Conservation (phyloP, 2,797 vertebrate genomes). For the Coendou prehensilis region DNA sequence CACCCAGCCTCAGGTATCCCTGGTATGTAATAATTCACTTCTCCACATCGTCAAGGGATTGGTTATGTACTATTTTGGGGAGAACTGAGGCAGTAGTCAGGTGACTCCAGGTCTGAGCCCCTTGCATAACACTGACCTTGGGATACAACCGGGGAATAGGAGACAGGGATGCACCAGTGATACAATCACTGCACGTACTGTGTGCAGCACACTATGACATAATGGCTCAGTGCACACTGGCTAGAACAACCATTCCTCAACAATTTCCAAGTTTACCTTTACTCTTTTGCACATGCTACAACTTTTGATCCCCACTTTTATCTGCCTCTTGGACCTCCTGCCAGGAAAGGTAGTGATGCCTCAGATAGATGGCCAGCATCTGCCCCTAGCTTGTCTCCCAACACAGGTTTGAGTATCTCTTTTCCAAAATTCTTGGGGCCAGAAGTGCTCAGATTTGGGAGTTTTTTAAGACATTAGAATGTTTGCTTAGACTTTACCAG, state of each 20-base stretch:
- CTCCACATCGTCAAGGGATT: fast-evolving
- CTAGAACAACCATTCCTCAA: neutral
- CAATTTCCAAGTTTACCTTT: neutral
- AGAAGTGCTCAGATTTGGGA: neutral
- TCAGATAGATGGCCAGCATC: neutral
- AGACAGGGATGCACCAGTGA: neutral
- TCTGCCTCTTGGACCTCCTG: neutral
- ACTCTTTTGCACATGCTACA: neutral
- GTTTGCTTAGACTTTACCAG: neutral
- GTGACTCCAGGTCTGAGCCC: neutral
- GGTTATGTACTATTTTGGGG: fast-evolving
- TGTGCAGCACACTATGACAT: fast-evolving
- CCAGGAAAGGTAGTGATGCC: neutral
- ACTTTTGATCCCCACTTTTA: neutral
- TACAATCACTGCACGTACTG: too few species aligned
- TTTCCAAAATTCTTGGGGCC: neutral
- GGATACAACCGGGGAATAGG: fast-evolving
- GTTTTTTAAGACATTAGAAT: neutral
- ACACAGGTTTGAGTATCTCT: neutral
- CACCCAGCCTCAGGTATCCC: too few species aligned
- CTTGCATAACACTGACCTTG: neutral
- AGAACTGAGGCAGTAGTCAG: neutral
- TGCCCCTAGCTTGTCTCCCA: neutral
- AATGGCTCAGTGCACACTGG: neutral
- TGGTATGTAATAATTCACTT: neutral